Evolutionary conservation across 2,113 vertebrate genomes (phyloP).

Genomic region (Sphyrna mokarran): DNA sequence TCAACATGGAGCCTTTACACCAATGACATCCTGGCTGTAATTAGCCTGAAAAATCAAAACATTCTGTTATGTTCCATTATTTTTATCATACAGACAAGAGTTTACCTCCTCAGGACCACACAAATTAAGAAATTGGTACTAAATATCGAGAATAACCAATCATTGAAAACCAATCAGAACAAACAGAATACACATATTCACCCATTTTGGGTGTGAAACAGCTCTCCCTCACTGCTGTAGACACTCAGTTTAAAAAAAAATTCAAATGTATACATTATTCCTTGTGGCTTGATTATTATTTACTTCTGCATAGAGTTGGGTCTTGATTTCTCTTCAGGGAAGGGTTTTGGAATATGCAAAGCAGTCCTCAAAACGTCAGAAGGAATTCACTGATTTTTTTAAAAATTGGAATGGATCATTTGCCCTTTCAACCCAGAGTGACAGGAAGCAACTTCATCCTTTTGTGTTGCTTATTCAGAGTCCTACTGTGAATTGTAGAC

Average conservation of each 20-base stretch:
- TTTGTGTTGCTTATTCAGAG: neutral
- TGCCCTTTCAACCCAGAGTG: neutral
- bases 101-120: neutral
- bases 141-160: neutral
- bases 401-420: neutral
- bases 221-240: neutral
- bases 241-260: neutral
- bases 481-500: neutral
- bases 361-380: neutral
- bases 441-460: neutral
- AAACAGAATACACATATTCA: neutral
- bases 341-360: neutral
- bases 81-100: neutral
- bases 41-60: neutral
- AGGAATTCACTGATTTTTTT: neutral
- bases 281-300: neutral
- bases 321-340: neutral
- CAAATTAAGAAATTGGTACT: neutral
- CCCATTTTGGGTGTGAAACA: neutral
- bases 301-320: neutral
- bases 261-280: neutral
- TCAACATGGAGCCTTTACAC: neutral
- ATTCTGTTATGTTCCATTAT: neutral
- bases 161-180: neutral
- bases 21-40: neutral